Evolutionary conservation across 2,113 vertebrate species (phyloP), one percentile per base, ranked within the genome.

Genomic region (Ascaphus truei): DNA sequence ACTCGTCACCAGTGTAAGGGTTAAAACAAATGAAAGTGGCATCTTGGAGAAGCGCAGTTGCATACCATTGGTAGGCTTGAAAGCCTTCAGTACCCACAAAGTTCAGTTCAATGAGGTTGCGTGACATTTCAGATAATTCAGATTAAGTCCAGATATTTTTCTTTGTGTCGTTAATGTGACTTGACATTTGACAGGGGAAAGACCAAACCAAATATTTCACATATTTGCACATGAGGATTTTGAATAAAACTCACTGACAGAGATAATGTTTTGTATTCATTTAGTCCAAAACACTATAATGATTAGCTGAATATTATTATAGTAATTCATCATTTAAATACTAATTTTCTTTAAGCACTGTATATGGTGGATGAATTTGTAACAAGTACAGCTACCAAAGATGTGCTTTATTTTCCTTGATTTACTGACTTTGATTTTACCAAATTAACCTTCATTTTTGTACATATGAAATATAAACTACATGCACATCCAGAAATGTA

Each of bases 91-190:
- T 52, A 33, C 52, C 57, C 47, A 61, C 26, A 71, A 52, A 41
- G 67, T 43, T 61, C 67, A 71, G 47, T 61, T 71, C 33, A 71
- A 18, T 23, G 45, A 60, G 34, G 33, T 71, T 71, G 67, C 47
- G 47, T 71, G 67, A 71, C 67, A 71, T 71, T 71, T 71, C 57
- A 52, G 31, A 61, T 52, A 30, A 61, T 61, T 71, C 57, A 61
- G 16, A 71, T 61, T 71, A 71, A 25, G 57, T 39, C 52, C 56
- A 51, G 66, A 69, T 60, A 27, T 39, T 51, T 60, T 33, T 18
- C 65, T 69, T 61, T 71, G 57, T 61, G 27, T 71, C 39, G 31
- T 37, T 71, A 71, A 61, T 71, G 57, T 52, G 67, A 69, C 33
- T 61, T 69, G 67, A 71, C 57, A 61, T 61, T 71, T 71, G 45